These are phyloP conservation scores for Rhizomys pruinosus DNA, from an alignment of 2,113 vertebrate genomes.

Conservation along the genomic window DNA sequence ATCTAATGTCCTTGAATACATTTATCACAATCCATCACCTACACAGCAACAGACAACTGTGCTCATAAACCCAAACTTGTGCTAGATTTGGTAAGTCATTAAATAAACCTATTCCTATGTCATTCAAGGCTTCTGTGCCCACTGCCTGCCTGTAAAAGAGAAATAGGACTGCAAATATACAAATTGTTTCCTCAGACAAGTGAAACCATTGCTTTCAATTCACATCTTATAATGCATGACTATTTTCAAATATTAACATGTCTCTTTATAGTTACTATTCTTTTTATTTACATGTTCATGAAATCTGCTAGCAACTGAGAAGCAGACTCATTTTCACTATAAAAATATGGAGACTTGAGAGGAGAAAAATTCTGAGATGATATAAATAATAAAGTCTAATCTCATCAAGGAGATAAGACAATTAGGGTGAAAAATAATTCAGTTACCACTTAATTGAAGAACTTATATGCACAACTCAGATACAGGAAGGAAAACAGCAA, in stretches of 20 bases:
- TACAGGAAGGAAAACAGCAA: neutral
- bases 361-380: neutral
- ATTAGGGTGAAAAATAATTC: neutral
- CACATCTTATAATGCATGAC: neutral
- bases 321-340: conserved; percentile 34
- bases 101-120: conserved; percentile 2
- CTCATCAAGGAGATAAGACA: neutral
- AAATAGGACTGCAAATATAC: conserved; percentile 59
- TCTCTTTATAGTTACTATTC: neutral
- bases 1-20: conserved; percentile 42
- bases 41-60: conserved; percentile 40
- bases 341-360: neutral
- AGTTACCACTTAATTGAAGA: conserved; percentile 18
- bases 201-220: conserved; percentile 17
- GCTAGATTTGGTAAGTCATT: conserved; percentile 61
- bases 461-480: neutral
- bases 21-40: conserved; percentile 46
- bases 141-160: neutral
- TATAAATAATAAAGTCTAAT: conserved; percentile 29
- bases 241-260: conserved; percentile 28
- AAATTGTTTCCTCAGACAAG: conserved; percentile 16
- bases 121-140: neutral
- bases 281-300: conserved; percentile 42
- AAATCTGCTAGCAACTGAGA: conserved; percentile 41
- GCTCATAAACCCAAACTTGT: conserved; percentile 39